These are phyloP conservation scores for Bombus waltoni DNA, from an alignment of 1,140 invertebrate genomes.

Conservation along the genomic window DNA sequence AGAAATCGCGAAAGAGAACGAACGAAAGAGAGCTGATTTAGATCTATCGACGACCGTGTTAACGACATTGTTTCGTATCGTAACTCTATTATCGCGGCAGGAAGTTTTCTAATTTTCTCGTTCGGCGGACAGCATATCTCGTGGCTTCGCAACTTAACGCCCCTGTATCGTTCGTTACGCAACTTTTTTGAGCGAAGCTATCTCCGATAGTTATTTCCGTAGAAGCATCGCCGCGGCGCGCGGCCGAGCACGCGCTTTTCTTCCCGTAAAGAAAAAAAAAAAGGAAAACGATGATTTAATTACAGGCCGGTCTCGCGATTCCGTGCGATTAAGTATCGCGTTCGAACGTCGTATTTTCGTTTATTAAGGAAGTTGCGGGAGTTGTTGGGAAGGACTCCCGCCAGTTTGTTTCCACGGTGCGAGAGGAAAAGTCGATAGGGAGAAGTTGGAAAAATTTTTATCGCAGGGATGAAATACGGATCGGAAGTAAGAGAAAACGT, in stretches of 20 bases:
- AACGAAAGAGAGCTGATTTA: neutral
- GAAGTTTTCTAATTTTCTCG: slow-evolving; percentile 41
- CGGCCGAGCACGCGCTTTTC: neutral
- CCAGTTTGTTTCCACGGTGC: neutral
- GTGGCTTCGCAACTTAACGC: neutral
- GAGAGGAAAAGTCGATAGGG: neutral
- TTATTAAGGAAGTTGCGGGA: neutral
- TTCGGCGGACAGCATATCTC: neutral
- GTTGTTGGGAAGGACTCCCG: neutral
- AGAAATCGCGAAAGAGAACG: neutral
- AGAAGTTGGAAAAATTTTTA: neutral
- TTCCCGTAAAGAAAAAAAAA: neutral
- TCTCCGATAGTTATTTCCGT: no score
- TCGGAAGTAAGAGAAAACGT: neutral
- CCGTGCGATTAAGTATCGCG: neutral
- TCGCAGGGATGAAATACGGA: no score
- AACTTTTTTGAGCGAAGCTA: neutral
- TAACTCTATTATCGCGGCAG: neutral
- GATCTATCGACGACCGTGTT: neutral
- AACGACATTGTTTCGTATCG: slow-evolving; percentile 19
- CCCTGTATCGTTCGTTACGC: neutral
- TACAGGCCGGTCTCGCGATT: neutral
- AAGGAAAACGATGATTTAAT: slow-evolving; percentile 10
- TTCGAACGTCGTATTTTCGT: neutral
- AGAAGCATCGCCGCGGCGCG: neutral